Evolutionary conservation across 2,113 vertebrate genomes (phyloP).

Genomic region (Apistogramma diplotaenia): DNA sequence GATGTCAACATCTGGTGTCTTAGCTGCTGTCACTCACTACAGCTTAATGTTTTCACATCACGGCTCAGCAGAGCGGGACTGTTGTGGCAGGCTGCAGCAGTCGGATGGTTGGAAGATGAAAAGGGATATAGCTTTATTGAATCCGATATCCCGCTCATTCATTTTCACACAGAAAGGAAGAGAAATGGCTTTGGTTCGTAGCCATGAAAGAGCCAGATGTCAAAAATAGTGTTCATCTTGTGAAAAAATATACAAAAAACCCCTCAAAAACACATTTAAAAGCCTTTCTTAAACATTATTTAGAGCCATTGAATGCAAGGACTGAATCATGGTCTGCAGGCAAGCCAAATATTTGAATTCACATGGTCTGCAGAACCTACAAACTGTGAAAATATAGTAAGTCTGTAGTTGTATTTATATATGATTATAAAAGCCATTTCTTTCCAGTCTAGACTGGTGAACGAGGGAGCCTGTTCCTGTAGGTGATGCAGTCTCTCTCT

Average conservation of each 20-base stretch:
- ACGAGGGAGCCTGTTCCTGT: background rate
- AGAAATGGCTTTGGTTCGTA: background rate
- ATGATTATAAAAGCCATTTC: background rate
- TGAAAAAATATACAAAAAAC: background rate
- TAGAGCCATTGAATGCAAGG: background rate
- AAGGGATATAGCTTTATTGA: background rate
- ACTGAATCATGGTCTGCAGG: background rate
- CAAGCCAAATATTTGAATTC: background rate
- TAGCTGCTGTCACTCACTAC: slow-evolving; percentile 40
- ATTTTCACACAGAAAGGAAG: background rate
- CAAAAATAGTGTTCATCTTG: background rate
- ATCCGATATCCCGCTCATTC: slow-evolving; percentile 4
- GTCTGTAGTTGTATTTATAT: background rate
- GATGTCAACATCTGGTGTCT: slow-evolving; percentile 46
- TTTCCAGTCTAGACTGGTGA: slow-evolving; percentile 4
- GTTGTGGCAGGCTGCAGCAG: slow-evolving; percentile 13
- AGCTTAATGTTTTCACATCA: slow-evolving; percentile 42
- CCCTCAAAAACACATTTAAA: background rate
- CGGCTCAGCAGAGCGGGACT: slow-evolving; percentile 32
- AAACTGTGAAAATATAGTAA: background rate
- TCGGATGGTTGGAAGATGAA: slow-evolving; percentile 20
- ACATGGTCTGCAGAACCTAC: background rate
- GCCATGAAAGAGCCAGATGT: background rate
- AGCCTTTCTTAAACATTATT: background rate
- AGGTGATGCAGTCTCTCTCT: background rate